These are phyloP conservation scores for Amblyopsis hoosieri DNA, from an alignment of 2,797 vertebrate species.

Conservation along the genomic window DNA sequence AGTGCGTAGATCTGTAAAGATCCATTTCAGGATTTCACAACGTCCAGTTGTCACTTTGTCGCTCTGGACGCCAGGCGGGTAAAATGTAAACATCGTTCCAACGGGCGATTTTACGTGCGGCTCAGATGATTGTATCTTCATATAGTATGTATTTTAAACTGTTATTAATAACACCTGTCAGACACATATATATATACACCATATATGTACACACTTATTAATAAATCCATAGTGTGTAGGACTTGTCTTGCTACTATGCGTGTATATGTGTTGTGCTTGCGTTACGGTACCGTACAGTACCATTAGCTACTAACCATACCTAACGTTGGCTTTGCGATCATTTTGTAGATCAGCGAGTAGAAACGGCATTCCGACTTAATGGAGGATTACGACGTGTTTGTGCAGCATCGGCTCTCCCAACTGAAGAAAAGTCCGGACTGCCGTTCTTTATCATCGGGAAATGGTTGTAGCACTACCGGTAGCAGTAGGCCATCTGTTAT, in stretches of 20 bases:
- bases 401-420: conserved; percentile 36
- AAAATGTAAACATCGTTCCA: conserved; percentile 70
- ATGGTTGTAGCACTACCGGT: too few species aligned
- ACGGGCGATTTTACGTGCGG: not conserved
- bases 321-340: too few species aligned
- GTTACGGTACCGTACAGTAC: not conserved
- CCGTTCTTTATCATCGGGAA: conserved; percentile 8
- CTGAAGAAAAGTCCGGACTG: conserved; percentile 33
- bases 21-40: conserved; percentile 40
- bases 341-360: not conserved
- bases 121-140: too few species aligned
- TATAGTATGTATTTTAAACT: too few species aligned
- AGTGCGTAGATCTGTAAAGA: too few species aligned
- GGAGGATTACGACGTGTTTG: conserved; percentile 76
- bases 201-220: too few species aligned
- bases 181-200: too few species aligned
- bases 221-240: too few species aligned
- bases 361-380: conserved; percentile 38
- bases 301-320: too few species aligned
- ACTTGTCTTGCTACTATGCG: too few species aligned
- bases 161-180: too few species aligned
- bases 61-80: conserved; percentile 67
- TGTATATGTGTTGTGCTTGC: too few species aligned
- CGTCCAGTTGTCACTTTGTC: conserved; percentile 35
- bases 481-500: conserved; percentile 59